Evolutionary conservation across 2,797 vertebrate genomes (phyloP).

Genomic region (Selene dorsalis): DNA sequence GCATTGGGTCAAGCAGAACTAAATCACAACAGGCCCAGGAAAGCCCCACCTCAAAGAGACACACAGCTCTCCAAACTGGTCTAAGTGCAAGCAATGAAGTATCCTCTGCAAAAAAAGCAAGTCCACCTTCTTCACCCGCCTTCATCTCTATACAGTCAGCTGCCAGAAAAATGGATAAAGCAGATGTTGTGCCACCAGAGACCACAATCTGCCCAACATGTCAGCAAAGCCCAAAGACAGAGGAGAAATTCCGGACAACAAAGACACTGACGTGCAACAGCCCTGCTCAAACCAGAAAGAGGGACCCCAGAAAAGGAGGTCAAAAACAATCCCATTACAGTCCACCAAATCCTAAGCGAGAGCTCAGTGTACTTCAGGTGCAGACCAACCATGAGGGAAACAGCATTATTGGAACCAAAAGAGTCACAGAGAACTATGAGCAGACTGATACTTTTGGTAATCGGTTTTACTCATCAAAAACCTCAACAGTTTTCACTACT

Average conservation of each 20-base stretch:
- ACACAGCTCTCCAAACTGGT: constrained; percentile 35
- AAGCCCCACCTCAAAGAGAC: constrained; percentile 32
- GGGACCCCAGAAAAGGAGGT: constrained; percentile 36
- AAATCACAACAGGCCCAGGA: constrained; percentile 66
- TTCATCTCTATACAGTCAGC: constrained; percentile 92
- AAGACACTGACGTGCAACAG: constrained; percentile 68
- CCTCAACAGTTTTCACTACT: constrained; percentile 85
- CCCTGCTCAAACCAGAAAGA: constrained; percentile 46
- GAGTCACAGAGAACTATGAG: constrained; percentile 86
- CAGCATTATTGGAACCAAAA: constrained; percentile 80
- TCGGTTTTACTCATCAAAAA: constrained; percentile 83
- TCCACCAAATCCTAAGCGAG: constrained; percentile 74
- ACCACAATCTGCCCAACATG: constrained; percentile 51
- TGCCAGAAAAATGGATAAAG: constrained; percentile 83
- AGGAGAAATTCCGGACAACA: constrained; percentile 70
- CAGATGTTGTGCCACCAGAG: constrained; percentile 47
- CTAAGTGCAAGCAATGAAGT: constrained; percentile 53
- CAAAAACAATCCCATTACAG: constrained; percentile 57
- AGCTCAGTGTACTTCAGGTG: constrained; percentile 86
- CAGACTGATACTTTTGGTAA: constrained; percentile 86
- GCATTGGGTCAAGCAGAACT: constrained; percentile 85
- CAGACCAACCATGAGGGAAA: constrained; percentile 81
- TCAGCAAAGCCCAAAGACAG: constrained; percentile 60
- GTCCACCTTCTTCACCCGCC: constrained; percentile 88
- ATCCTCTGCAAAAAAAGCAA: constrained; percentile 73